Base-by-base conservation (phyloP, 1,140 invertebrate genomes). In the Microplitis mediator region DNA sequence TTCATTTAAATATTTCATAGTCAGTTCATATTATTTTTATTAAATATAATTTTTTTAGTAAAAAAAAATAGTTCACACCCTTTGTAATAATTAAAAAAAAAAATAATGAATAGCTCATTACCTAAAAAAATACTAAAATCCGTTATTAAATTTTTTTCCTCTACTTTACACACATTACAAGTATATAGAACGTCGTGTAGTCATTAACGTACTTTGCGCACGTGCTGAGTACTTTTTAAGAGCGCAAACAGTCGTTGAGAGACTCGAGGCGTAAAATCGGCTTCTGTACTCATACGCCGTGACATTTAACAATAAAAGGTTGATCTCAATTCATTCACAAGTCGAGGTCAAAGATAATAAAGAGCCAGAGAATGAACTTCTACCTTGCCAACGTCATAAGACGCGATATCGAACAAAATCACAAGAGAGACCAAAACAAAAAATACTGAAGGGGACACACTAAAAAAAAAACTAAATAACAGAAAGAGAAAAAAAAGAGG, bases 191-290 rank as follows among this genome's bases (percentile, higher is more conserved):
- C 45, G 8, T 60, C 8, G 31, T 11, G 8, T 58, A n/a, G 31
- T 54, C 45, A 66, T 54, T 62, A 69, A 58, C 54, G 70, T 69
- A 67, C 66, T 78, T 34, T 62, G 32, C 75, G 76, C 80, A 80
- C 78, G 80, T 76, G 80, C 80, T 70, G 51, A 77, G 78, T 79
- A 79, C 80, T 79, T 80, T 65, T 80, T 66, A 75, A 81, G 78
- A 77, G 74, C 35, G 73, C 80, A 82, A 82, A 82, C 79, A 81
- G 77, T 82, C 76, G 79, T 82, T 81, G 81, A 81, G 73, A 76
- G 75, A 74, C 74, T 9, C 69, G 74, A 78, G 77, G 69, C 75
- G 77, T 74, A 74, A 78, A 80, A 77, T 79, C 75, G 74, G 74
- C 39, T 74, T 31, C 39, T 50, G 4, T 4, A 14, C 5, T 3